Evolutionary conservation across 2,113 vertebrate genomes (phyloP).

Genomic region (Bothrops jararaca): DNA sequence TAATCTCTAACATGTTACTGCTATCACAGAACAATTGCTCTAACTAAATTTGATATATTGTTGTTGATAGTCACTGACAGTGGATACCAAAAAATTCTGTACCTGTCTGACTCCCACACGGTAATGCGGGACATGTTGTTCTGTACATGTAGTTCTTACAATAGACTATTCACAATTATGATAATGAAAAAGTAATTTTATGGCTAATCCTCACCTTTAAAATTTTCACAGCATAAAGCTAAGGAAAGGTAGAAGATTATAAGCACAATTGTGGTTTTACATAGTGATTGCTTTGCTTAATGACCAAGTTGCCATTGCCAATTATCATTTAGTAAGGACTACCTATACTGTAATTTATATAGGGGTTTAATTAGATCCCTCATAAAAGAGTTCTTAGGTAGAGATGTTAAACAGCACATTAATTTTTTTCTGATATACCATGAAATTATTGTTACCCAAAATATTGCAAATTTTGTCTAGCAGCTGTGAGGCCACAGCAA

Average conservation of each 20-base stretch:
- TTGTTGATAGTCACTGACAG: neutral
- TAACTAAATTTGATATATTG: neutral
- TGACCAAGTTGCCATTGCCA: neutral
- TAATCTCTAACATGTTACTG: neutral
- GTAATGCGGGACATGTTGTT: neutral
- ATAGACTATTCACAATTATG: neutral
- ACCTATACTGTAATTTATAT: neutral
- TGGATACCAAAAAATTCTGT: neutral
- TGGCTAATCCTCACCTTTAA: neutral
- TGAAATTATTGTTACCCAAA: neutral
- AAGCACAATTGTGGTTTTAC: neutral
- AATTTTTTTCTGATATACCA: neutral
- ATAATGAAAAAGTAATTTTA: neutral
- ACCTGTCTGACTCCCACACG: neutral
- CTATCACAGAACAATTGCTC: neutral
- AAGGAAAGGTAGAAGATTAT: neutral
- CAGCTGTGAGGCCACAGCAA: neutral
- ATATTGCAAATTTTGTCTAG: neutral
- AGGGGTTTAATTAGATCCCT: neutral
- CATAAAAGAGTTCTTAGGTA: neutral
- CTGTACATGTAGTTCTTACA: neutral
- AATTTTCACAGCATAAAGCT: neutral
- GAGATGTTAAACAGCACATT: neutral
- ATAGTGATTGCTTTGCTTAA: neutral
- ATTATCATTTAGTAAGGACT: neutral